Percentiles rank a stretch among this genome's conserved stretches.
Evolutionary conservation across 2,888 invertebrate genomes (phyloP).

Genomic region (Sphaerophoria taeniata): DNA sequence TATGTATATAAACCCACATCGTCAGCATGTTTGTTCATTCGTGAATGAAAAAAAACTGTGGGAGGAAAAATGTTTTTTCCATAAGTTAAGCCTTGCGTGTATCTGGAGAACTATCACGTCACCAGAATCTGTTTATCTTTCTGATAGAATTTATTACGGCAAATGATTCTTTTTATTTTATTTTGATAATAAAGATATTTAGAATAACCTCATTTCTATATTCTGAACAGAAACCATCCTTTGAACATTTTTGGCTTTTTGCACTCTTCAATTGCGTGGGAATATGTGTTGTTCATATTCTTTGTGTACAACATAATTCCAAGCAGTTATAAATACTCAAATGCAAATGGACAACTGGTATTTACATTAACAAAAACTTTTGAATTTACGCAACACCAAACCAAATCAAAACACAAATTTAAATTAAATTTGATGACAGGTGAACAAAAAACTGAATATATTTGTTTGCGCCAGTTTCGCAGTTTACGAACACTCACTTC

Average conservation of each 20-base stretch:
- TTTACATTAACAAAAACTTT: not conserved
- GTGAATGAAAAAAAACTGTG: constrained; percentile 4
- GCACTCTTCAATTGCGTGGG: too few species aligned
- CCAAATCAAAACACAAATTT: not conserved
- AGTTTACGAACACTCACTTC: not conserved
- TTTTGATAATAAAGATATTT: too few species aligned
- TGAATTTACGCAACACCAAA: not conserved
- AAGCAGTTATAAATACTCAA: too few species aligned
- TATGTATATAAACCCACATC: not conserved
- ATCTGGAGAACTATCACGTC: constrained; percentile 8
- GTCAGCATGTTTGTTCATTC: constrained; percentile 1
- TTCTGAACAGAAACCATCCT: too few species aligned
- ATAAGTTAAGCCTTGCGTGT: not conserved
- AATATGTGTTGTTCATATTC: too few species aligned
- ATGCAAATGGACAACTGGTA: too few species aligned
- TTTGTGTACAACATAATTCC: too few species aligned
- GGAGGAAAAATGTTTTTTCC: not conserved
- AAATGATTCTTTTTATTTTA: too few species aligned
- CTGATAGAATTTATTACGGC: not conserved
- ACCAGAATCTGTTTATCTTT: constrained; percentile 32
- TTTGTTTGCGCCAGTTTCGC: not conserved
- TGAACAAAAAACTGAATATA: not conserved
- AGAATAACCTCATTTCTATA: too few species aligned
- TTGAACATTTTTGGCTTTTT: too few species aligned
- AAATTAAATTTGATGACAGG: constrained; percentile 23